phyloP scores from a whole-genome alignment of 1,140 invertebrate genomes.

The Drosophila teissieri region DNA sequence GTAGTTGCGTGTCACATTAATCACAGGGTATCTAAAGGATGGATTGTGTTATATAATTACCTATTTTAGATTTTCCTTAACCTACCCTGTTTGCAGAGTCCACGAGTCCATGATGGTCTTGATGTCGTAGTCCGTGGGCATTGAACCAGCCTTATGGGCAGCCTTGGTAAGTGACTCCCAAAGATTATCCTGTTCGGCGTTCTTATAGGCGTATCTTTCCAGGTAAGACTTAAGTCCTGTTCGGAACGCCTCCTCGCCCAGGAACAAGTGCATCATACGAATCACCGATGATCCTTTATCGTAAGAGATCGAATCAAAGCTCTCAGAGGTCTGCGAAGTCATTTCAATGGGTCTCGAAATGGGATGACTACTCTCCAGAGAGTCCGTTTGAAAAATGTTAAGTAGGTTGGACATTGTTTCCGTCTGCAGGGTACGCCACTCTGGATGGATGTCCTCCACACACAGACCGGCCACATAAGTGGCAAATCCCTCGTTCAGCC shows the following conservation, averaged over 20 bases:
- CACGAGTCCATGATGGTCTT: slow-evolving; percentile 91
- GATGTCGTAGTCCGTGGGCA: slow-evolving; percentile 86
- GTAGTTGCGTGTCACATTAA: slow-evolving; percentile 88
- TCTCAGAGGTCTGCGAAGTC: slow-evolving; percentile 92
- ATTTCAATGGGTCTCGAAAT: slow-evolving; percentile 87
- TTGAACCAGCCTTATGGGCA: slow-evolving; percentile 83
- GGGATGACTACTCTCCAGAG: slow-evolving; percentile 86
- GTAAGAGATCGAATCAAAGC: slow-evolving; percentile 96
- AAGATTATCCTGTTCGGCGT: slow-evolving; percentile 92
- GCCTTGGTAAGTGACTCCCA: slow-evolving; percentile 90
- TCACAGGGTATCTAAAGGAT: slow-evolving; percentile 88
- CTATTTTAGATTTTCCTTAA: too few species aligned
- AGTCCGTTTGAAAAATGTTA: slow-evolving; percentile 86
- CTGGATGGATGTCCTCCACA: slow-evolving; percentile 86
- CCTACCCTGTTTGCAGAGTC: slow-evolving; percentile 89
- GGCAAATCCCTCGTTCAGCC: slow-evolving; percentile 95
- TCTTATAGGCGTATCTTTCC: slow-evolving; percentile 87
- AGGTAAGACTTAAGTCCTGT: slow-evolving; percentile 89
- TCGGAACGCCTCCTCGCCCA: slow-evolving; percentile 90
- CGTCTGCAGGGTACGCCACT: slow-evolving; percentile 87
- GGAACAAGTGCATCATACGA: slow-evolving; percentile 94
- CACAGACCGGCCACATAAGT: slow-evolving; percentile 88
- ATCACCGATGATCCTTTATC: slow-evolving; percentile 92
- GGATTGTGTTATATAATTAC: too few species aligned
- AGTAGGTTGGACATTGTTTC: slow-evolving; percentile 87